These are phyloP conservation scores for Protobothrops flavoviridis DNA, from an alignment of 2,113 vertebrate species.

Conservation along the genomic window DNA sequence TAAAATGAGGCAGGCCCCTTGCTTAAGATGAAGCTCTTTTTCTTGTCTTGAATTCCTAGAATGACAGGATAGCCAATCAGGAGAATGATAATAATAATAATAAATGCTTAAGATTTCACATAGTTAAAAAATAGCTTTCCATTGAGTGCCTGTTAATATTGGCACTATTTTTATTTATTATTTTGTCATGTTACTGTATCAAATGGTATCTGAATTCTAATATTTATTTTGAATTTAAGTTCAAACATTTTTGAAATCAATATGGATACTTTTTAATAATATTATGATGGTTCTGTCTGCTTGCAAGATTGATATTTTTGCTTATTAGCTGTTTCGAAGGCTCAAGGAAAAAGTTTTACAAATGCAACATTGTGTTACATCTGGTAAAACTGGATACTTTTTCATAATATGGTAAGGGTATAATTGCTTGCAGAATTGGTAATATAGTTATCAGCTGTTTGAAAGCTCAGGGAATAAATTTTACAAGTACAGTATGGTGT, in stretches of 20 bases:
- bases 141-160: neutral
- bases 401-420: neutral
- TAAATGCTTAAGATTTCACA: neutral
- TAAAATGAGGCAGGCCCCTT: neutral
- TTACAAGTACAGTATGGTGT: neutral
- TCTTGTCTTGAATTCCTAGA: neutral
- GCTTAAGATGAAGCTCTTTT: neutral
- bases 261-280: neutral
- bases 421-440: neutral
- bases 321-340: neutral
- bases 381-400: neutral
- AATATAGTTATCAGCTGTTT: neutral
- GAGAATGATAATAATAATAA: neutral
- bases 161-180: neutral
- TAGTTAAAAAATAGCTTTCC: neutral
- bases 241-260: neutral
- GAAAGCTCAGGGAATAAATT: neutral
- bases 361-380: neutral
- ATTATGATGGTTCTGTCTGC: neutral
- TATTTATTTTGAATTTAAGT: neutral
- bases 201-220: neutral
- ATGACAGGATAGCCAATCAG: neutral
- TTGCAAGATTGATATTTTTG: neutral
- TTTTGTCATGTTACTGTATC: neutral
- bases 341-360: neutral